These are phyloP conservation scores for Rhopilema esculentum DNA, from an alignment of 30 jellyfish, hydroid and myxozoan species.

Conservation along the genomic window DNA sequence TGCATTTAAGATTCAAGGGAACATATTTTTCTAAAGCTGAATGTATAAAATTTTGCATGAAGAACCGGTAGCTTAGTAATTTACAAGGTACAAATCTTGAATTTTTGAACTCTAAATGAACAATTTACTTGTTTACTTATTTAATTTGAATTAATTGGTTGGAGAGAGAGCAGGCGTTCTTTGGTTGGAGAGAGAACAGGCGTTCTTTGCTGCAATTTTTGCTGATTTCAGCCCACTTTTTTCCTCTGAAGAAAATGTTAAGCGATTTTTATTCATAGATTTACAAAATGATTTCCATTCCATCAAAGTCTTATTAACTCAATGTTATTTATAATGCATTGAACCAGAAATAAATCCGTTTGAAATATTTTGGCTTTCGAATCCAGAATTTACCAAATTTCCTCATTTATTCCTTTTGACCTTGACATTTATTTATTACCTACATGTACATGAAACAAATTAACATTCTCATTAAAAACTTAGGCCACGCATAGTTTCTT, in stretches of 20 bases:
- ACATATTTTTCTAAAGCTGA: constrained; percentile 2
- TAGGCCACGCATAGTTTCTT: neutral
- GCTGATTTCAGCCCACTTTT: neutral
- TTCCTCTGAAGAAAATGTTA: neutral
- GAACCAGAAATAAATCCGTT: no score
- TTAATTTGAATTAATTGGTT: neutral
- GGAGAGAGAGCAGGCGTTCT: neutral
- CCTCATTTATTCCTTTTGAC: neutral
- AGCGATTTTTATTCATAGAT: no score
- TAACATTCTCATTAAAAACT: neutral
- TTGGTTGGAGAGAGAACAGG: neutral
- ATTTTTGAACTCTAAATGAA: neutral
- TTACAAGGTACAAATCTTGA: no score
- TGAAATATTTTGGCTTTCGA: no score
- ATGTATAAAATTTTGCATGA: neutral
- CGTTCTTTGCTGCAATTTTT: neutral
- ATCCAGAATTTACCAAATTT: no score
- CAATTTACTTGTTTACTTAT: neutral
- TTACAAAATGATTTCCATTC: no score
- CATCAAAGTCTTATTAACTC: no score
- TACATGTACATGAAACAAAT: neutral
- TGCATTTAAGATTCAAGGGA: neutral
- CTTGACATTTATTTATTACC: neutral
- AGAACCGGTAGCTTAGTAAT: neutral
- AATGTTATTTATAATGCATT: no score